Conservation (phyloP, 2,113 vertebrate genomes). For the Pedionomus torquatus region DNA sequence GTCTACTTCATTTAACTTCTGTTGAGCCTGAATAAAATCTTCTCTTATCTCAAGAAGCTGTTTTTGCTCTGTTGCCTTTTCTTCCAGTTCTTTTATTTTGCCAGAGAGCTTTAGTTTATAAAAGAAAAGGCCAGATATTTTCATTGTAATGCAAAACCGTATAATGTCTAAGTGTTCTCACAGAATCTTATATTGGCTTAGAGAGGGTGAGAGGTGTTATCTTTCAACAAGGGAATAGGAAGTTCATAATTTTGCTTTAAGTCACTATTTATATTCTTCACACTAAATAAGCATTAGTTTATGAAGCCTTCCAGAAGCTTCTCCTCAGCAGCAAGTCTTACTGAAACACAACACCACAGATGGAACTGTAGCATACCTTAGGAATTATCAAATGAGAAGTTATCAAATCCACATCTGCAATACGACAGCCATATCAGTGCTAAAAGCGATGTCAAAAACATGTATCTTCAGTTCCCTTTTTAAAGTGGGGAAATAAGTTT, state of each 20-base stretch:
- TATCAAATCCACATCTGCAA: background rate
- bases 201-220: background rate
- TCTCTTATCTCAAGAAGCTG: slow-evolving; percentile 49
- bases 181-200: background rate
- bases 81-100: slow-evolving; percentile 63
- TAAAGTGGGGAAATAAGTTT: too few relatives aligned
- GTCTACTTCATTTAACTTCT: slow-evolving; percentile 53
- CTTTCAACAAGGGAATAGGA: background rate
- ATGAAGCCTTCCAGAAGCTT: background rate
- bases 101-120: slow-evolving; percentile 52
- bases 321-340: background rate
- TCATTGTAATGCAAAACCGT: background rate
- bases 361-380: background rate
- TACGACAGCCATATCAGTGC: background rate
- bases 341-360: background rate
- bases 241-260: background rate
- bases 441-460: background rate
- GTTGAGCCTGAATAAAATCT: slow-evolving; percentile 36
- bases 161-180: background rate
- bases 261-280: background rate
- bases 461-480: background rate
- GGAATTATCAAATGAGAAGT: background rate
- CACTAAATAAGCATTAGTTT: background rate
- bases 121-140: background rate
- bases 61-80: slow-evolving; percentile 57